These are phyloP conservation scores for Anastrepha ludens DNA, from an alignment of 1,140 invertebrate species.

Conservation along the genomic window DNA sequence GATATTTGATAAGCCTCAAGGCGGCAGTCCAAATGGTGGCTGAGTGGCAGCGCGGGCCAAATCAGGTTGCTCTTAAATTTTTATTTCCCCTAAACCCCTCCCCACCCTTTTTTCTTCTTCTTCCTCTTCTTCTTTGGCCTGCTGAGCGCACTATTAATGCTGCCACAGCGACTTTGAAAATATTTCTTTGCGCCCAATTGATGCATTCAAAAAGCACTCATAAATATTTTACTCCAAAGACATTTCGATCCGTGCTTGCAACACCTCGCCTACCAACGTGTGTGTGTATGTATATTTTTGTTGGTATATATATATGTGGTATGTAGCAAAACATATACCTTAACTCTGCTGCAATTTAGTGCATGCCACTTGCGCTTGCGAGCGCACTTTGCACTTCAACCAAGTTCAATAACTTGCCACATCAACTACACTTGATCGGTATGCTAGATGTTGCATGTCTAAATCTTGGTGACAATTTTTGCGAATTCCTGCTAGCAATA, in stretches of 20 bases:
- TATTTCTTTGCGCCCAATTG: slow-evolving; percentile 34
- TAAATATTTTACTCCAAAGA: slow-evolving; percentile 33
- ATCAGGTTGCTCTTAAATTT: slow-evolving; percentile 16
- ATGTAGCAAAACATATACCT: not conserved
- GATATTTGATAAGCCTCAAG: slow-evolving; percentile 43
- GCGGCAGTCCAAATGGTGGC: not conserved
- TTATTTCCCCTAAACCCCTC: not conserved
- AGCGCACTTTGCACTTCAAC: slow-evolving; percentile 28
- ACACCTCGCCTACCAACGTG: not conserved
- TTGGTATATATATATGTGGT: no score
- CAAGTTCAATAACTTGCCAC: slow-evolving; percentile 51
- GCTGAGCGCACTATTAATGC: slow-evolving; percentile 14
- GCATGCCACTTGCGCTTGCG: not conserved
- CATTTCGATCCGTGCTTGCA: not conserved
- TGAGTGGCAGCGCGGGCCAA: not conserved
- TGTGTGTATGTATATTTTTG: not conserved
- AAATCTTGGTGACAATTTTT: slow-evolving; percentile 73
- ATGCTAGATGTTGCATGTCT: slow-evolving; percentile 62
- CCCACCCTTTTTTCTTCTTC: not conserved
- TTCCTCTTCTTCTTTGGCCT: not conserved
- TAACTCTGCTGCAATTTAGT: slow-evolving; percentile 29
- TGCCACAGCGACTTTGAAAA: not conserved
- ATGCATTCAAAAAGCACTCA: slow-evolving; percentile 51
- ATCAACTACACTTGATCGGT: slow-evolving; percentile 54
- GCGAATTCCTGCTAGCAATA: slow-evolving; percentile 61